These are phyloP conservation scores for Cacatua alba DNA, from an alignment of 2,113 vertebrate genomes.

Conservation along the genomic window DNA sequence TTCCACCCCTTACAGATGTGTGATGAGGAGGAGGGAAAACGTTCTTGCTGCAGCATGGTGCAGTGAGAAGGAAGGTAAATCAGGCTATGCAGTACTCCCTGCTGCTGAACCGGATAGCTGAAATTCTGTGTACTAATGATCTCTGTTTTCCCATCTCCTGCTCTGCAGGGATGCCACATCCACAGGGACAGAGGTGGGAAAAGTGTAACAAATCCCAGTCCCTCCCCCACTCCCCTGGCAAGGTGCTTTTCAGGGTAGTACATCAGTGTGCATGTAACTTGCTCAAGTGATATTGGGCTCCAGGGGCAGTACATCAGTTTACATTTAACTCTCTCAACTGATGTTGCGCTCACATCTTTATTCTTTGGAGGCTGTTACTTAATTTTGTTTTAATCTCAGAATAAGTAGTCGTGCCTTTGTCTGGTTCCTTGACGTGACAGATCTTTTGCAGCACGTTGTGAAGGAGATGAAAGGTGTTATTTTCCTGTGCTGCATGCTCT, in stretches of 20 bases:
- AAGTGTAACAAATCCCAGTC: not conserved
- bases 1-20: not conserved
- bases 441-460: constrained; percentile 1
- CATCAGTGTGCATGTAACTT: not conserved
- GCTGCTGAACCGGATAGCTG: constrained; percentile 23
- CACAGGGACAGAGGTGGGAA: not conserved
- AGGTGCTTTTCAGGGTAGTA: not conserved
- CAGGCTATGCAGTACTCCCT: constrained; percentile 7
- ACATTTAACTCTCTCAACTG: not conserved
- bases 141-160: not conserved
- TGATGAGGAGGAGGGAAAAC: not conserved
- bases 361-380: constrained; percentile 1
- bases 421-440: constrained; percentile 20
- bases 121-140: not conserved
- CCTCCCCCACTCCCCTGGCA: not conserved
- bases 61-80: constrained; percentile 43
- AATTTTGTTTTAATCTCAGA: not conserved
- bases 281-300: not conserved
- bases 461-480: constrained; percentile 41
- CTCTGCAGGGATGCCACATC: not conserved
- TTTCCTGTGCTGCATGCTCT: constrained; percentile 10
- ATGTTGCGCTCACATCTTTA: not conserved
- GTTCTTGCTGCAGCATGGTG: not conserved
- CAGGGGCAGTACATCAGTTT: not conserved
- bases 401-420: not conserved